A percentile compares a stretch with the other conserved stretches of the same genome.
Conservation (phyloP, 2,888 invertebrate genomes). For the Meiosimyza decipiens region DNA sequence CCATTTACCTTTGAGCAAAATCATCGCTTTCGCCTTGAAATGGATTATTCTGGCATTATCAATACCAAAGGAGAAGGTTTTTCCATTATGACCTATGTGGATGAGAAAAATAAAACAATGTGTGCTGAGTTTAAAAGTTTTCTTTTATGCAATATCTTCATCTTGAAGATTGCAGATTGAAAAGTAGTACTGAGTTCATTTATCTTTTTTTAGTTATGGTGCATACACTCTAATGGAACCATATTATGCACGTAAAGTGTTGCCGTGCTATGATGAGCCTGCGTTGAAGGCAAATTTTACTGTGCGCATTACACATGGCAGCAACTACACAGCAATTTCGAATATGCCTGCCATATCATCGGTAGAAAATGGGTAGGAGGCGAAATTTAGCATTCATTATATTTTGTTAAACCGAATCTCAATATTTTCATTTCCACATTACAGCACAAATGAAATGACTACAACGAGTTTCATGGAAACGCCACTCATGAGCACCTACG, state of each 20-base stretch:
- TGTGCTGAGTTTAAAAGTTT: constrained; percentile 12
- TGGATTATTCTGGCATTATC: too few species aligned
- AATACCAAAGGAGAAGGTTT: too few species aligned
- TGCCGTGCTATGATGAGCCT: constrained; percentile 82
- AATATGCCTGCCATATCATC: constrained; percentile 41
- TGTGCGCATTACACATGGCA: constrained; percentile 71
- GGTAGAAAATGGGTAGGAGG: too few species aligned
- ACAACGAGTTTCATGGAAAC: constrained; percentile 67
- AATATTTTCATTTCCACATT: neutral
- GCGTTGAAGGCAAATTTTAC: constrained; percentile 73
- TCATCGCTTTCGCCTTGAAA: too few species aligned
- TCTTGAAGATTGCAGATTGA: too few species aligned
- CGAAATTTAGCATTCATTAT: too few species aligned
- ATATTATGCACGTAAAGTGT: constrained; percentile 72
- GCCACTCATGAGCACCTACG: constrained; percentile 78
- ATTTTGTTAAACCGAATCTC: too few species aligned
- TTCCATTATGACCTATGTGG: too few species aligned
- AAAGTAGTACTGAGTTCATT: too few species aligned
- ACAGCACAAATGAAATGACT: constrained; percentile 17
- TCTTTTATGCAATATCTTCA: too few species aligned
- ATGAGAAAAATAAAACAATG: constrained; percentile 49
- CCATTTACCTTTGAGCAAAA: too few species aligned
- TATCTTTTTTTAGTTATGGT: constrained; percentile 52
- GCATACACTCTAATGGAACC: constrained; percentile 75
- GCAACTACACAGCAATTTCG: constrained; percentile 55